Percentiles rank a stretch among this genome's conserved stretches.
These are phyloP conservation scores for Plumapathes pennacea DNA, from an alignment of 92 coral and sea anemone species.

Conservation along the genomic window DNA sequence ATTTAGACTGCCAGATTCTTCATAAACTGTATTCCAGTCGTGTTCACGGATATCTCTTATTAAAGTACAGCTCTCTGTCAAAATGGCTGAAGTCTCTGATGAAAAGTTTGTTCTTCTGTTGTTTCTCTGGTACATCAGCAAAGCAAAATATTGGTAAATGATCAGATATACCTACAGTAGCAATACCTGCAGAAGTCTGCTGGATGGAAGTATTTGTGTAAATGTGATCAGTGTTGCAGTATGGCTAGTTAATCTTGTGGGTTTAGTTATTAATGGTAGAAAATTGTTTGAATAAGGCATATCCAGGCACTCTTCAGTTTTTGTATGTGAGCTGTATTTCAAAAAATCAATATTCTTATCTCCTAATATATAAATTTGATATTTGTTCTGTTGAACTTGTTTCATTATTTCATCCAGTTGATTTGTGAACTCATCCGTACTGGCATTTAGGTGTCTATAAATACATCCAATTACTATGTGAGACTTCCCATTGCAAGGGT, in stretches of 20 bases:
- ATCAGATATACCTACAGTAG: slow-evolving; percentile 11
- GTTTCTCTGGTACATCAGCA: too few species aligned
- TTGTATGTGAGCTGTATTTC: not conserved
- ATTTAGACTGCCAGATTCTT: not conserved
- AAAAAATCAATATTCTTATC: slow-evolving; percentile 34
- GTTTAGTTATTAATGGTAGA: slow-evolving; percentile 25
- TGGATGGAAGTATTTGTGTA: slow-evolving; percentile 3
- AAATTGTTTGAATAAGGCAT: slow-evolving; percentile 23
- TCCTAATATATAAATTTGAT: slow-evolving; percentile 12
- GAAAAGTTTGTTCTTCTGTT: too few species aligned
- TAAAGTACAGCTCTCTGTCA: too few species aligned
- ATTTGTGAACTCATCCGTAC: not conserved
- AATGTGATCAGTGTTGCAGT: slow-evolving; percentile 34
- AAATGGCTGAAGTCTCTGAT: too few species aligned
- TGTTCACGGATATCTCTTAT: not conserved
- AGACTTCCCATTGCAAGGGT: slow-evolving; percentile 6
- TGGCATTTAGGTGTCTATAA: slow-evolving; percentile 25
- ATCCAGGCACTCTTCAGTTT: slow-evolving; percentile 24
- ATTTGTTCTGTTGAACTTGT: slow-evolving; percentile 9
- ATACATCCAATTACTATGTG: slow-evolving; percentile 22
- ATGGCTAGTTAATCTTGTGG: slow-evolving; percentile 41
- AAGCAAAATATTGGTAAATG: too few species aligned
- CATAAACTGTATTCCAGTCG: not conserved
- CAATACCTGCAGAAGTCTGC: slow-evolving; percentile 8
- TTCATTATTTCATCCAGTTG: slow-evolving; percentile 9